Percentiles rank a stretch among this genome's conserved stretches.
phyloP scores from a whole-genome alignment of 2,888 invertebrate species.

The Antheraea assamensis region DNA sequence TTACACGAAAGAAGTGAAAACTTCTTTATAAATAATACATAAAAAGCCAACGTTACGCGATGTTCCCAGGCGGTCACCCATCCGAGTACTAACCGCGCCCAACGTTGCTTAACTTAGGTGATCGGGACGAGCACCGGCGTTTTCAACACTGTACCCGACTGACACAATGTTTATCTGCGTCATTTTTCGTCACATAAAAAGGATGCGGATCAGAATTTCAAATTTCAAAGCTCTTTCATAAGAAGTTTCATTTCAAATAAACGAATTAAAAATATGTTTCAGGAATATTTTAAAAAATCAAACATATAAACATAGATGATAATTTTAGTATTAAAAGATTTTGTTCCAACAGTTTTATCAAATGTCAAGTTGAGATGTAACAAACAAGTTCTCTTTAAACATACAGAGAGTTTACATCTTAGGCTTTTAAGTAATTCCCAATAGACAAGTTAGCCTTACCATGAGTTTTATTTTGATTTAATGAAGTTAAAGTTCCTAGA shows the following conservation, averaged over 20 bases:
- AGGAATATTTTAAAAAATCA: neutral
- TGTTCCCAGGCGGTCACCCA: constrained; percentile 75
- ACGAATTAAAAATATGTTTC: too few relatives aligned
- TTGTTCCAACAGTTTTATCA: constrained; percentile 24
- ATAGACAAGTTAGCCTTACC: constrained; percentile 38
- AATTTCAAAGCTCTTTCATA: too few relatives aligned
- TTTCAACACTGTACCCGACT: too few relatives aligned
- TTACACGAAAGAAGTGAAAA: too few relatives aligned
- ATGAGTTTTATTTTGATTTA: constrained; percentile 22
- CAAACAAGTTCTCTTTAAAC: constrained; percentile 45
- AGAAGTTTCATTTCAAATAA: too few relatives aligned
- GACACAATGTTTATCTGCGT: too few relatives aligned
- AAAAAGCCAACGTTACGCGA: constrained; percentile 39
- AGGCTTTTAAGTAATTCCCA: constrained; percentile 42
- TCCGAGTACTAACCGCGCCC: constrained; percentile 78
- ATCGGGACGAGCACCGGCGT: too few relatives aligned
- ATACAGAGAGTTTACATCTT: constrained; percentile 44
- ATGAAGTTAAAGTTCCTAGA: neutral
- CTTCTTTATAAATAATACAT: too few relatives aligned
- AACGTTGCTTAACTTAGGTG: constrained; percentile 79
- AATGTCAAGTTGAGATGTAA: constrained; percentile 36
- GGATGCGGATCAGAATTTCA: too few relatives aligned
- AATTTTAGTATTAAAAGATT: neutral
- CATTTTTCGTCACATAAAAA: too few relatives aligned
- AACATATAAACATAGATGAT: neutral